phyloP scores from a whole-genome alignment of 2,888 invertebrate species.

The Drosophila anomalata region DNA sequence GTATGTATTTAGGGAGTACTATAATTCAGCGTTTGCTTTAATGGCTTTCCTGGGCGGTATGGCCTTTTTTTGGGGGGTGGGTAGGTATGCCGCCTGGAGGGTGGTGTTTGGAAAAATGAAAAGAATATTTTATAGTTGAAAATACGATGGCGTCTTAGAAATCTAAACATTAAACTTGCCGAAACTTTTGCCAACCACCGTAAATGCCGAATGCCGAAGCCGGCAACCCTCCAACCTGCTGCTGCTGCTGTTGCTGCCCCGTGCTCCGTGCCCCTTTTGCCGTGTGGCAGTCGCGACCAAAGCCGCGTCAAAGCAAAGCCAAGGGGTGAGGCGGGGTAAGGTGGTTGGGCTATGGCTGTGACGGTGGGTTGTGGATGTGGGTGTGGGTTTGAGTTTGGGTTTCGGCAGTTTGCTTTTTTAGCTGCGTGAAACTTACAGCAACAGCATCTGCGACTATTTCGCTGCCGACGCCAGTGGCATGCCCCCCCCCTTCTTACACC shows the following conservation, averaged over 20 bases:
- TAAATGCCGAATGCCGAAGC: constrained; percentile 2
- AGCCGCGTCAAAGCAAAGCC: constrained; percentile 47
- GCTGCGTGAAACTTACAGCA: constrained; percentile 73
- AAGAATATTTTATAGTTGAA: constrained; percentile 80
- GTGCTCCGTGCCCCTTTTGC: neutral
- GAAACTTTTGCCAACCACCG: constrained; percentile 44
- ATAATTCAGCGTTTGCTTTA: constrained; percentile 59
- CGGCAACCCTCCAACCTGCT: constrained; percentile 8
- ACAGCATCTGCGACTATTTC: constrained; percentile 79
- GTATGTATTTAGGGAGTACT: constrained; percentile 32
- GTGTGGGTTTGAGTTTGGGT: constrained; percentile 15
- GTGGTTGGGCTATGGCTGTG: constrained; percentile 1
- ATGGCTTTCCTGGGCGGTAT: constrained; percentile 41
- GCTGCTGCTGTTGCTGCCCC: neutral
- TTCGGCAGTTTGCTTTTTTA: constrained; percentile 64
- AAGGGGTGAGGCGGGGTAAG: constrained; percentile 1
- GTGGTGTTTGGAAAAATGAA: constrained; percentile 44
- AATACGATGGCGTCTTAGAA: constrained; percentile 74
- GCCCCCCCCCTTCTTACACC: constrained; percentile 17
- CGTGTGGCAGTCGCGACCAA: constrained; percentile 34
- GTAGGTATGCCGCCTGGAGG: neutral
- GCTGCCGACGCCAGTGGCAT: constrained; percentile 33
- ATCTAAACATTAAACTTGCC: constrained; percentile 74
- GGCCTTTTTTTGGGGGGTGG: neutral
- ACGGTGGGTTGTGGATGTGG: neutral